Evolutionary conservation across 1,140 invertebrate genomes (phyloP), one percentile per base, ranked within the genome.

Genomic region (Papilio helenus): DNA sequence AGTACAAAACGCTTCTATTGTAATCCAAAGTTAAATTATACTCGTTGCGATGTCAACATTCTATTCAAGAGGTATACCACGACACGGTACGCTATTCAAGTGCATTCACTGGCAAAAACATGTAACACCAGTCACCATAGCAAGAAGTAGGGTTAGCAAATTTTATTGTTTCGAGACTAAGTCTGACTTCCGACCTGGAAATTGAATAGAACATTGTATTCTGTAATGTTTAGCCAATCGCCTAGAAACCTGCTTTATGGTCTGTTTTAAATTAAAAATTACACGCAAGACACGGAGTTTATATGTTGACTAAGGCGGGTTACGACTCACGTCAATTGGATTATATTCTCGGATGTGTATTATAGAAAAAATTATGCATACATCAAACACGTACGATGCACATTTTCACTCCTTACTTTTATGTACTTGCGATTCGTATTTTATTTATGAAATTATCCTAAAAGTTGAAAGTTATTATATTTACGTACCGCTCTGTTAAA

Each of bases 21-120:
- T 82, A 77, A 74, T 39, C 61, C 79, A 79, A 76, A 51, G 73
- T 79, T 81, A 76, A 77, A 65, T 65, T 77, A 77, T 44, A 44
- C 76, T 61, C 29, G 14, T 26, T 80, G 26, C 49, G 78, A 76
- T 83, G 81, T 84, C 81, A 82, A 82, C 81, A 84, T 79, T 71
- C 81, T 79, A 74, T 72, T 79, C 80, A 84, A 82, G 79, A 82
- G 74, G 42, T 68, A 80, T 76, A 49, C 78, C 58, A 76, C 80
- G 68, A 81, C 34, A 76, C 74, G 61, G 34, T 58, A 51, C 77
- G 76, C 79, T 79, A 85, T 85, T 83, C 74, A 82, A 72, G 76
- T 81, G 79, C 82, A 83, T 83, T 83, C 84, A 80, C 79, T 80
- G 74, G 82, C 78, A 81, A 83, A 85, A 84, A 76, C 72, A 79